Conservation (phyloP, 2,888 invertebrate species). For the Cistogaster globosa region DNA sequence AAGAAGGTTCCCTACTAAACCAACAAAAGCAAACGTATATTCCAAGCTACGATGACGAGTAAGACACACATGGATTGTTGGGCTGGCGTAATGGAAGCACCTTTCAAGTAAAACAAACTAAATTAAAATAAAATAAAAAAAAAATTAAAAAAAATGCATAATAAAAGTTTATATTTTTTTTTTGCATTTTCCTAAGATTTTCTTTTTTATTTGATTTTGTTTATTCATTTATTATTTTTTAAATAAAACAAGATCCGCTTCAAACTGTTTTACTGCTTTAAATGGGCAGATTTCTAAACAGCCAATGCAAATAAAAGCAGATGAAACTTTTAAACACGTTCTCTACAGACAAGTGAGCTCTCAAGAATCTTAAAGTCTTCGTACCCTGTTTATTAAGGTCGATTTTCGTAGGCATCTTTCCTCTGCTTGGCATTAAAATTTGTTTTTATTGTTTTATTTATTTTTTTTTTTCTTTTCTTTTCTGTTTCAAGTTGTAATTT, state of each 20-base stretch:
- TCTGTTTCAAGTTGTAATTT: constrained; percentile 4
- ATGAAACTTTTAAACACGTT: constrained; percentile 21
- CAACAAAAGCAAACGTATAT: constrained; percentile 30
- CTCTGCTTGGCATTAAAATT: constrained; percentile 18
- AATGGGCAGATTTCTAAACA: not conserved
- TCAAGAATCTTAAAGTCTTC: constrained; percentile 29
- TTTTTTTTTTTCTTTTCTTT: not conserved
- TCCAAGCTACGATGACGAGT: constrained; percentile 48
- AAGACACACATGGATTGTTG: constrained; percentile 26
- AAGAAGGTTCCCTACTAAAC: constrained; percentile 50
- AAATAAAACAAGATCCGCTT: constrained; percentile 58
- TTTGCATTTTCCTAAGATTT: constrained; percentile 58
- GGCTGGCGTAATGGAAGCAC: constrained; percentile 62
- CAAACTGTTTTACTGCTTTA: constrained; percentile 59
- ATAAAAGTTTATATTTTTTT: constrained; percentile 41
- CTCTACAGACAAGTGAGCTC: constrained; percentile 32
- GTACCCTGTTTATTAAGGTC: constrained; percentile 23
- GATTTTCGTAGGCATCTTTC: constrained; percentile 1
- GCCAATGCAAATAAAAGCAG: not conserved
- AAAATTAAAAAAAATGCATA: constrained; percentile 37
- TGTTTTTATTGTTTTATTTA: constrained; percentile 2
- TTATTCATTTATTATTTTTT: constrained; percentile 25
- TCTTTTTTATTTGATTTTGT: constrained; percentile 34
- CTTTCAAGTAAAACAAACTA: constrained; percentile 33
- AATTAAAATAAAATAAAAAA: not conserved